Evolutionary conservation across 2,113 vertebrate species (phyloP), one percentile per base, ranked within the genome.

Genomic region (Shinisaurus crocodilurus): DNA sequence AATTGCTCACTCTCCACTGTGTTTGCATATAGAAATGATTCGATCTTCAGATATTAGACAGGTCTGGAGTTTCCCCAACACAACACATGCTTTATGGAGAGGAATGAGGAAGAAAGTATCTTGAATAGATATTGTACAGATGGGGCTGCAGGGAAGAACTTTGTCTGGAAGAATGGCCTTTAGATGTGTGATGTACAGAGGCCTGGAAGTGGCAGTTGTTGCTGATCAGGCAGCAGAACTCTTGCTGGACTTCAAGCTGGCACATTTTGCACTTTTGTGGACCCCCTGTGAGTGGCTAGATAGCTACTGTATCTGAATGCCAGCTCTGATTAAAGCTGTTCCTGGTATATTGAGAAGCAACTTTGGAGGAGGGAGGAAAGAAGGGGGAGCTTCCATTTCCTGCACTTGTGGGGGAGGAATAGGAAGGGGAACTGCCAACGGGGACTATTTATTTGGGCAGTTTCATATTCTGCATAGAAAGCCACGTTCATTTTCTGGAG

Each of bases 381-480:
- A 88, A 85, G 16, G 63, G 37, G 6, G 72, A 54, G 9, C 45
- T 48, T 77, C 92, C 90, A 88, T 84, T 83, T 67, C n/a, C 18
- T 34, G 40, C 25, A 25, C 75, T 90, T 57, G 60, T 89, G 72
- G 34, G 32, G 54, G 23, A 63, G 77, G 54, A 60, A 74, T n/a
- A 25, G 18, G 57, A 57, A 54, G 75, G 0, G 3, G 37, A 93
- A 81, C 90, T 93, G 87, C 63, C 79, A 92, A 89, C 25, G 57
- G 91, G 88, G 87, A 91, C 5, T 29, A 91, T 95, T 95, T 95
- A 90, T 93, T 92, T 80, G 85, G 75, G 85, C 91, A 89, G 82
- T 74, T 0, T 74, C 0, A 7, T 94, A 85, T 94, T 94, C 94
- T 94, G 93, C 96, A 96, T 92, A 95, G 95, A 93, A 96, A 95